These are phyloP conservation scores for Drosophila seguyi DNA, from an alignment of 1,140 invertebrate species.

Conservation along the genomic window DNA sequence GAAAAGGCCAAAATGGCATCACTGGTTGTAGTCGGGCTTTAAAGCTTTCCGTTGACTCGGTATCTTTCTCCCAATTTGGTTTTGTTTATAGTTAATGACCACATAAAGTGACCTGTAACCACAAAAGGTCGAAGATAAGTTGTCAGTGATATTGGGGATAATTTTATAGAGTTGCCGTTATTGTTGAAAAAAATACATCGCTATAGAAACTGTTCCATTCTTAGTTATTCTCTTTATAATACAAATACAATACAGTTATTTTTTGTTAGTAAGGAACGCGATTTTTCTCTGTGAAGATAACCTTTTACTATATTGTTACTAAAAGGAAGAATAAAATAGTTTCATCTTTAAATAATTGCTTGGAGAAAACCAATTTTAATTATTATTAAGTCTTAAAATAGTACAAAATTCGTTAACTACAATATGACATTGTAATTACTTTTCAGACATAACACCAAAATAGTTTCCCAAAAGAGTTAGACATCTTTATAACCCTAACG, in stretches of 20 bases:
- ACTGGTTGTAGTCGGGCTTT: too few relatives aligned
- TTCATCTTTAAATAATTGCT: neutral
- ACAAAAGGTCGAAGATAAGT: too few relatives aligned
- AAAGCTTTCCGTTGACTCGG: too few relatives aligned
- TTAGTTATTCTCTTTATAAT: neutral
- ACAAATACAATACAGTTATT: neutral
- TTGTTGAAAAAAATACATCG: too few relatives aligned
- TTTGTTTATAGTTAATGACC: too few relatives aligned
- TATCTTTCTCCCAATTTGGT: too few relatives aligned
- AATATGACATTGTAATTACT: too few relatives aligned
- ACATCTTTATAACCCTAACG: slow-evolving; percentile 1
- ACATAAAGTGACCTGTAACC: too few relatives aligned
- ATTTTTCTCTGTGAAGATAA: neutral
- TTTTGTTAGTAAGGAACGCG: neutral
- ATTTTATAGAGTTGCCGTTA: too few relatives aligned
- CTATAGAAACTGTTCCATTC: neutral
- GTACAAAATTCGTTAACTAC: neutral
- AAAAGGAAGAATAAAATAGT: neutral
- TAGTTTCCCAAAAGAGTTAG: neutral
- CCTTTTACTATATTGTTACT: neutral
- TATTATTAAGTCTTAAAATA: too few relatives aligned
- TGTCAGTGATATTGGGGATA: too few relatives aligned
- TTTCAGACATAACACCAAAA: neutral
- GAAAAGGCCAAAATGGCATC: too few relatives aligned
- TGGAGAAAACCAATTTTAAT: neutral